A percentile compares a stretch with the other conserved stretches of the same genome.
Conservation (phyloP, 2,888 invertebrate genomes). For the Macrophya annulata region DNA sequence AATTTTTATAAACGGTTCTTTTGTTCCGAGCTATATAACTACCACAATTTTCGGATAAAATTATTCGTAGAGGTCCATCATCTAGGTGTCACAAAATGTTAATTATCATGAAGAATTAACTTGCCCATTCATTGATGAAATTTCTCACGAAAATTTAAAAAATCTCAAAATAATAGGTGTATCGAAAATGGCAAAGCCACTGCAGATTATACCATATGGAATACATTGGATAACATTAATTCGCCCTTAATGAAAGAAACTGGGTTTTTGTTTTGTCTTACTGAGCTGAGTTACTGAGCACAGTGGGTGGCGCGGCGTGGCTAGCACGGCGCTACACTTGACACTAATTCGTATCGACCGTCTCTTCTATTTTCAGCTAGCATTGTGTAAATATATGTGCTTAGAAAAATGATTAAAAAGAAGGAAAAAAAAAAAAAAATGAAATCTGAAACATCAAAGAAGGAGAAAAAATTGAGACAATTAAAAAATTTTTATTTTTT, state of each 20-base stretch:
- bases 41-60: too few relatives aligned
- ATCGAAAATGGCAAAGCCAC: background rate
- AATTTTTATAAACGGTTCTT: too few relatives aligned
- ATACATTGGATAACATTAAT: conserved; percentile 2
- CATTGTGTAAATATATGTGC: conserved; percentile 51
- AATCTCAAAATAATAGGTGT: background rate
- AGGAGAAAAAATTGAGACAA: background rate
- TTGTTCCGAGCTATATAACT: too few relatives aligned
- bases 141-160: background rate
- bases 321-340: conserved; percentile 71
- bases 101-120: background rate
- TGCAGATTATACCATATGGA: background rate
- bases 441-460: too few relatives aligned
- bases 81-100: background rate
- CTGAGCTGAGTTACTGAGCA: background rate
- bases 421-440: background rate
- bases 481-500: too few relatives aligned
- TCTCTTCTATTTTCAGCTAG: conserved; percentile 75
- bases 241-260: conserved; percentile 16
- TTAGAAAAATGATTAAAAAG: background rate
- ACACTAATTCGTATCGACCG: conserved; percentile 78
- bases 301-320: conserved; percentile 14
- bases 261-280: background rate
- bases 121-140: background rate
- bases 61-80: too few relatives aligned